Base-by-base conservation (phyloP, 1,140 invertebrate species). In the Penaeus vannamei region DNA sequence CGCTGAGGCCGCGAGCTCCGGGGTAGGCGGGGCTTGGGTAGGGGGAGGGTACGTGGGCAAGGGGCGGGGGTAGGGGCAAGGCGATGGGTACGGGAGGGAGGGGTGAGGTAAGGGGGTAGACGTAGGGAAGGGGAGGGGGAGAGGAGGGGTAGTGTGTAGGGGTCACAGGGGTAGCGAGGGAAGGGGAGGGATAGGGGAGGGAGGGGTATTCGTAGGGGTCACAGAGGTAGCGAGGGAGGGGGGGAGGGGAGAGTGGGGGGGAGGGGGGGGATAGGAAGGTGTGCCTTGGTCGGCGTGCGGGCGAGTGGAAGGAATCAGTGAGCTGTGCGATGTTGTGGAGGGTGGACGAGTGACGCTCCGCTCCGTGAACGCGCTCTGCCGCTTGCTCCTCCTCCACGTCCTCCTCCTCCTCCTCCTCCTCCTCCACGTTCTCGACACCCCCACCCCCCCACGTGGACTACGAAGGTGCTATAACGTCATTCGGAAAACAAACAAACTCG, bases 311-410 rank as follows among this genome's bases (percentile, higher is more conserved):
- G n/a, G 32, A 32, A n/a, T 69, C 66, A 69, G 66, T 69, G n/a
- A 69, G 66, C n/a, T n/a, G n/a, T 69, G n/a, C n/a, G 66, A 69
- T 69, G 66, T n/a, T 69, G 66, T 69, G 66, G 66, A 69, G 32
- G 66, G 66, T 69, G 66, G 66, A 69, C 66, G 19, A 26, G 66
- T 32, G 66, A 69, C 66, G n/a, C n/a, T 12, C n/a, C n/a, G 66
- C 66, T 69, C 66, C 66, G n/a, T 32, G 66, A 53, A 3, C 46
- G 10, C 66, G 32, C 66, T 32, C 66, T 19, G 66, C 32, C 66
- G 10, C 32, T 69, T 10, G 22, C 32, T 69, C 66, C 7, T 22
- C 64, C 36, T 36, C 36, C 36, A 2, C 36, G 14, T 69, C 66
- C 10, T 69, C 14, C 66, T 69, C 23, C 64, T 64, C 64, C 36